Evolutionary conservation across 2,797 vertebrate species (phyloP).

Genomic region (Pseudotriccus pelzelni): DNA sequence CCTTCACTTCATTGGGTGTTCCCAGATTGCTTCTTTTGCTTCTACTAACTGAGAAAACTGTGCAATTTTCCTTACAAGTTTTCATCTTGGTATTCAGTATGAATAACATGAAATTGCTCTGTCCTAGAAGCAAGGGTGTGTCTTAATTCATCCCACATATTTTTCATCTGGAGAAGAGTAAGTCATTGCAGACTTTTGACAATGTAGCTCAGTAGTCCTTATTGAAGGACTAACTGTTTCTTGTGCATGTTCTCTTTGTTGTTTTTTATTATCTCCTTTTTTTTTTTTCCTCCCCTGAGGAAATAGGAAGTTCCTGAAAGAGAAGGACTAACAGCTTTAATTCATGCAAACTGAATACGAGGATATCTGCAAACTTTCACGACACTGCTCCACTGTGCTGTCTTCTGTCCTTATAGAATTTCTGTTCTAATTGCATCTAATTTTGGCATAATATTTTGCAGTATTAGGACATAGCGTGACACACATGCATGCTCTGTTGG

Average conservation of each 20-base stretch:
- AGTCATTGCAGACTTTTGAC: not conserved
- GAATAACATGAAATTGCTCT: not conserved
- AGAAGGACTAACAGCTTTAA: not conserved
- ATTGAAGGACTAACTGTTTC: not conserved
- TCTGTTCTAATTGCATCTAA: slow-evolving; percentile 7
- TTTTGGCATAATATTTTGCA: slow-evolving; percentile 17
- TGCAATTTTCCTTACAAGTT: not conserved
- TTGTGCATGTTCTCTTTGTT: not conserved
- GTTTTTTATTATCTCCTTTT: not conserved
- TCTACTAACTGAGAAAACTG: not conserved
- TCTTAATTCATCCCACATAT: not conserved
- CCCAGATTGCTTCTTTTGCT: not conserved
- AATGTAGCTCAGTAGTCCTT: not conserved
- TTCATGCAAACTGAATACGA: not conserved
- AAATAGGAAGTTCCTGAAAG: not conserved
- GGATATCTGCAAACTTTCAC: not conserved
- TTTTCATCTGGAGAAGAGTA: slow-evolving; percentile 1
- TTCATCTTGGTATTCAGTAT: not conserved
- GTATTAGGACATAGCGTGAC: slow-evolving; percentile 9
- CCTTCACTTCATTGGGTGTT: not conserved
- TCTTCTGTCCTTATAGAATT: not conserved
- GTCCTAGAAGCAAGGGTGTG: not conserved
- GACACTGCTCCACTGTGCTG: not conserved
- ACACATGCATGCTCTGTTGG: not conserved
- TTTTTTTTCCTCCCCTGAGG: not conserved